Base-by-base conservation (phyloP, 2,888 invertebrate species). In the Euspilapteryx auroguttella region DNA sequence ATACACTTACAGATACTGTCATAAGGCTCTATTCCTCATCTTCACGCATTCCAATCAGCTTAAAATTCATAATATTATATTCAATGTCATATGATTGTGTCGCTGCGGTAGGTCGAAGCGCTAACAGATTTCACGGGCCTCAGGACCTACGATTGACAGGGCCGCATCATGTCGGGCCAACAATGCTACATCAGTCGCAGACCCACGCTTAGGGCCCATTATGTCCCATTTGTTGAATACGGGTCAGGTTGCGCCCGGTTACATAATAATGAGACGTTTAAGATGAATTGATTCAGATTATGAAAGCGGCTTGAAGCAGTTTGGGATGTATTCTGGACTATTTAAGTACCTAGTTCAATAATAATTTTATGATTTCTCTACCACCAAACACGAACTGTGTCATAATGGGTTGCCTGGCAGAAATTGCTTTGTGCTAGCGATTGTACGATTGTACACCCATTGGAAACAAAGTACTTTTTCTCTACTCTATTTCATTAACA, bases 151-250 rank as follows among this genome's bases (percentile, higher is more conserved):
- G 53, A 55, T 57, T 64, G 64, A 63, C 62, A 55, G 54, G 37
- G 45, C 42, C 40, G 37, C 34, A 36, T 32, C 36, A 13, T 25
- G 24, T 23, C 32, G 35, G 30, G 39, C 40, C 38, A n/a, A 58
- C 55, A 62, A 61, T 54, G 41, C 47, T 39, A 45, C 41, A 47
- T 45, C 37, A 27, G 27, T 27, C 29, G 12, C 28, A 42, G 32
- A 33, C 46, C 47, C 48, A 40, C 35, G 38, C 27, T 21, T 27
- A 32, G 37, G 38, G 38, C 47, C 55, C 44, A 64, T 68, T 68
- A 69, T 65, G 54, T 56, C 46, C 47, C 61, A n/a, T n/a, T n/a
- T n/a, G n/a, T n/a, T n/a, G n/a, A 63, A 65, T 62, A 51, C 51
- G 52, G 49, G 47, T 51, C 48, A 52, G 61, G 62, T 62, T 61